phyloP scores from a whole-genome alignment of 2,797 vertebrate species.

The Miichthys miiuy region DNA sequence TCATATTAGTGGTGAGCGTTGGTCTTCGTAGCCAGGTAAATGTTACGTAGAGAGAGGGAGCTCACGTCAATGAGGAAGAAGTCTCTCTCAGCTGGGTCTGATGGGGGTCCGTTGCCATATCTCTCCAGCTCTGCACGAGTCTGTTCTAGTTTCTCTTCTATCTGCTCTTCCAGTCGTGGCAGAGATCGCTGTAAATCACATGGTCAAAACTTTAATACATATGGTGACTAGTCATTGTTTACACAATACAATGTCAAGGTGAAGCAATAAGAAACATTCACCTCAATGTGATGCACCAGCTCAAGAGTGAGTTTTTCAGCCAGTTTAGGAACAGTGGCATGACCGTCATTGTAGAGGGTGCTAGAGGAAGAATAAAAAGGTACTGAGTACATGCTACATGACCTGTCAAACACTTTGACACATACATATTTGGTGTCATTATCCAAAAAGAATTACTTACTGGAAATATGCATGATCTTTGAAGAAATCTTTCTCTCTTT shows the following conservation, averaged over 20 bases:
- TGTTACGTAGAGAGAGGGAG: background rate
- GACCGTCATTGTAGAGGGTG: slow-evolving; percentile 80
- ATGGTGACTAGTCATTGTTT: background rate
- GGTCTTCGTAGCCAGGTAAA: background rate
- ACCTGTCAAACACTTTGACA: no score
- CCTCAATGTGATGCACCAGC: slow-evolving; percentile 90
- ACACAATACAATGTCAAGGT: background rate
- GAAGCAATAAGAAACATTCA: slow-evolving; percentile 58
- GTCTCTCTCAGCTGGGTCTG: slow-evolving; percentile 64
- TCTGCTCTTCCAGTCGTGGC: slow-evolving; percentile 84
- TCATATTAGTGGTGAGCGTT: background rate
- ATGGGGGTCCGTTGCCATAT: slow-evolving; percentile 79
- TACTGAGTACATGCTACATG: background rate
- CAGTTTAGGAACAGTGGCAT: slow-evolving; percentile 87
- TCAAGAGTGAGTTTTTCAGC: slow-evolving; percentile 90
- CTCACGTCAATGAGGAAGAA: slow-evolving; percentile 81
- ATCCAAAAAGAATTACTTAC: slow-evolving; percentile 49
- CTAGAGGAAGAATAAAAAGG: slow-evolving; percentile 70
- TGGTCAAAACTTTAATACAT: background rate
- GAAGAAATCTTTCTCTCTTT: slow-evolving; percentile 89
- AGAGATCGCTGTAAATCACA: slow-evolving; percentile 72
- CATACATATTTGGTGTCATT: background rate
- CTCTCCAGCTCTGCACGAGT: slow-evolving; percentile 82
- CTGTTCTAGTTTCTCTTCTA: slow-evolving; percentile 83
- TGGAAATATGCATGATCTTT: slow-evolving; percentile 71